These are phyloP conservation scores for Tachycineta bicolor DNA, from an alignment of 2,113 vertebrate species.

Conservation along the genomic window DNA sequence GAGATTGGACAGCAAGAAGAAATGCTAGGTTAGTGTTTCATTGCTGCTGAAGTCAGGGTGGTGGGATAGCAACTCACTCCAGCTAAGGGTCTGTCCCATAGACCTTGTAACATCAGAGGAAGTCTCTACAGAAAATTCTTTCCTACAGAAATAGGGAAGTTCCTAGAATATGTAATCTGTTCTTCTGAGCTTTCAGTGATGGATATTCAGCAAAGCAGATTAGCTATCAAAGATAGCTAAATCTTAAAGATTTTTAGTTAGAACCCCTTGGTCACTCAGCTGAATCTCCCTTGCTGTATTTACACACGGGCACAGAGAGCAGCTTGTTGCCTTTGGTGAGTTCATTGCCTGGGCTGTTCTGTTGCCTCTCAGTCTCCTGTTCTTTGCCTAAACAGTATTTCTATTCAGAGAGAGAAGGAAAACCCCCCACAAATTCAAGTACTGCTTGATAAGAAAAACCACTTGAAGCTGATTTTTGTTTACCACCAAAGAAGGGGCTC, in stretches of 20 bases:
- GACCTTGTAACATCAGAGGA: background rate
- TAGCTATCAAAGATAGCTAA: background rate
- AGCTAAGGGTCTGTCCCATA: background rate
- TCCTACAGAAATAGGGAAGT: background rate
- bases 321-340: background rate
- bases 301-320: rapidly evolving
- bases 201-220: background rate
- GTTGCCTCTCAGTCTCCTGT: background rate
- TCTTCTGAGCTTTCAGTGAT: background rate
- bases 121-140: background rate
- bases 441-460: background rate
- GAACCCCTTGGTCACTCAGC: background rate
- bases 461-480: background rate
- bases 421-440: background rate
- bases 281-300: background rate
- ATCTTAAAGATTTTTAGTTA: background rate
- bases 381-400: background rate
- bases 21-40: background rate
- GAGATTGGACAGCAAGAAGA: background rate
- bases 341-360: background rate
- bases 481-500: background rate
- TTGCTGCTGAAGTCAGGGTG: background rate
- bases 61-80: background rate
- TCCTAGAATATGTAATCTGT: background rate
- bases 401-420: background rate